Evolutionary conservation across 2,888 invertebrate species (phyloP).

Genomic region (Acrobasis suavella): DNA sequence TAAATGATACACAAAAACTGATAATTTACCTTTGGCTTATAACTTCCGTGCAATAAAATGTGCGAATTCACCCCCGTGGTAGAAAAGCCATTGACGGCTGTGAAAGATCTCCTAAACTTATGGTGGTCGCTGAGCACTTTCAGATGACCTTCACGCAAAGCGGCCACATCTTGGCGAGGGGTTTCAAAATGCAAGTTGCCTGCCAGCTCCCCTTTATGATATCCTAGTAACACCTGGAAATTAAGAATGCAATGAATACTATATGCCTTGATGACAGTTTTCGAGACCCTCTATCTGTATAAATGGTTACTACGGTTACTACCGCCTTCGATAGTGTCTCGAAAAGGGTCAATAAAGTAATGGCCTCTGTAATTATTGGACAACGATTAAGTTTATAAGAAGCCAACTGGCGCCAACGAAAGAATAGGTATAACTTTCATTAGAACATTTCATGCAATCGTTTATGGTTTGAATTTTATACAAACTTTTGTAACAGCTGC

Average conservation of each 20-base stretch:
- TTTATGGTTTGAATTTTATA: not conserved
- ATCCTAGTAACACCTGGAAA: conserved; percentile 80
- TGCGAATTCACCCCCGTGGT: conserved; percentile 61
- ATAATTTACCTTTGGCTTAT: conserved; percentile 56
- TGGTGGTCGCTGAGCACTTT: conserved; percentile 82
- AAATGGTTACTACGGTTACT: too few relatives aligned
- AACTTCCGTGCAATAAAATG: conserved; percentile 55
- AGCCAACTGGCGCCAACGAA: too few relatives aligned
- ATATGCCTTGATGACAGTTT: too few relatives aligned
- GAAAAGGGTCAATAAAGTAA: too few relatives aligned
- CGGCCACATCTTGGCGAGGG: conserved; percentile 78
- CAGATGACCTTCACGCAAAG: conserved; percentile 76
- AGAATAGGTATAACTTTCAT: too few relatives aligned
- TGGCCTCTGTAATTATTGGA: too few relatives aligned
- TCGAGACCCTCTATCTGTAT: too few relatives aligned
- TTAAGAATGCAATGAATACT: too few relatives aligned
- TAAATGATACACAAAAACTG: too few relatives aligned
- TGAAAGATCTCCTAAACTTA: conserved; percentile 76
- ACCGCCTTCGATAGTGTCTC: too few relatives aligned
- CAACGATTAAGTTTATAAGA: too few relatives aligned
- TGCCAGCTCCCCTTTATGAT: conserved; percentile 86
- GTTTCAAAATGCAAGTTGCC: conserved; percentile 86
- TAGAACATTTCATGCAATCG: too few relatives aligned
- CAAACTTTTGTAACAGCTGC: conserved; percentile 81
- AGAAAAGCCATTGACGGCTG: conserved; percentile 60